These are phyloP conservation scores for Epizoanthus stellaris DNA, from an alignment of 92 coral and sea anemone species.

Conservation along the genomic window DNA sequence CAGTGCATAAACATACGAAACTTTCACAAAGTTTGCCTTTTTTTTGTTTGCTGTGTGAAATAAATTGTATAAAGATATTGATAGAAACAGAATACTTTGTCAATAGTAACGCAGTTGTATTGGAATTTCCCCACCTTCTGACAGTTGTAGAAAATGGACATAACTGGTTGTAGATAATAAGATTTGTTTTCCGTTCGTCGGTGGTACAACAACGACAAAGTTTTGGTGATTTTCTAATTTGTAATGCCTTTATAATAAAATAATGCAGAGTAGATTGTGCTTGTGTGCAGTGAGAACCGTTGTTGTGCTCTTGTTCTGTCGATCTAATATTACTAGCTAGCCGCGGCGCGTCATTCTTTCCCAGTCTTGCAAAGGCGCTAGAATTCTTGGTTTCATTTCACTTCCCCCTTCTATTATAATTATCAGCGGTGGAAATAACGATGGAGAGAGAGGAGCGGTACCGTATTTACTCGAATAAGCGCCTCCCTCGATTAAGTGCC, in stretches of 20 bases:
- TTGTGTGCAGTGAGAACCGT: too few relatives aligned
- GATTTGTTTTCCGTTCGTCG: not conserved
- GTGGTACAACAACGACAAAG: not conserved
- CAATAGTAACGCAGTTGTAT: not conserved
- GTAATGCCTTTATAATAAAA: constrained; percentile 16
- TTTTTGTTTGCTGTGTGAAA: constrained; percentile 17
- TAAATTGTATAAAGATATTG: not conserved
- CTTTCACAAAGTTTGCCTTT: constrained; percentile 1
- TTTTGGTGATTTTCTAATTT: not conserved
- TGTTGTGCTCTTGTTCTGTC: too few relatives aligned
- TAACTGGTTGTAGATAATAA: constrained; percentile 2
- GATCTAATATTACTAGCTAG: too few relatives aligned
- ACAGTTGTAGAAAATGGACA: not conserved
- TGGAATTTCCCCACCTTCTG: not conserved
- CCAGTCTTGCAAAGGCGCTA: too few relatives aligned
- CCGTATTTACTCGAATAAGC: too few relatives aligned
- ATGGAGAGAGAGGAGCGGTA: too few relatives aligned
- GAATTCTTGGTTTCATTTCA: too few relatives aligned
- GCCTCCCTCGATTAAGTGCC: too few relatives aligned
- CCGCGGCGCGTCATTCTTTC: too few relatives aligned
- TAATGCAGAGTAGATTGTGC: too few relatives aligned
- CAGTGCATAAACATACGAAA: not conserved
- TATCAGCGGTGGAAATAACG: too few relatives aligned
- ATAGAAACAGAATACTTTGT: not conserved
- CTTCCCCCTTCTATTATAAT: too few relatives aligned